Base-by-base conservation (phyloP, 2,797 vertebrate genomes). In the Gadopsis marmoratus region DNA sequence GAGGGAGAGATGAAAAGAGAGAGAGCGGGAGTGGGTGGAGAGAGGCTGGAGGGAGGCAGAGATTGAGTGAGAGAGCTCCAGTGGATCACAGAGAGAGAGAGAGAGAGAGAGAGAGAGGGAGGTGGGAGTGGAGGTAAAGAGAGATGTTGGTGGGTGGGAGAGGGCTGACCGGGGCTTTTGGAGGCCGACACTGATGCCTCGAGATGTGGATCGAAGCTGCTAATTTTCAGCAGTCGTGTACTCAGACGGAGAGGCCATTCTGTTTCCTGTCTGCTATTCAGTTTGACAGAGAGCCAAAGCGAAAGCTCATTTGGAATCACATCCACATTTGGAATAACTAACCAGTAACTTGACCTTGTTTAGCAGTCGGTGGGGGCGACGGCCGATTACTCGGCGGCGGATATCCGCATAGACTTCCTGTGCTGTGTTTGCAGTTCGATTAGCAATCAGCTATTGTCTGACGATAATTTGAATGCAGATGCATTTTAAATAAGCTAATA, bases 1-100 rank as follows among this genome's bases (percentile, higher is more conserved):
- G 62, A 82, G 73, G 51, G 60, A 82, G 79, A 74, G 82, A 86
- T 85, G 85, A 79, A 85, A 79, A 83, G 58, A 77, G 60, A 82
- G 53, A 66, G n/a, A 62, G 61, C 68, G 31, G 26, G 77, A 74
- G 81, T 87, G 77, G 73, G 83, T 62, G 76, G 76, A 65, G 71
- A 71, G 79, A 81, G 59, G 81, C 64, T 82, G 61, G 55, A 83
- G 84, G 77, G 82, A 87, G 86, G 71, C 80, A 84, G 66, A 71
- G 79, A 81, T 53, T 70, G 77, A 81, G 80, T 31, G 66, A 86
- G 58, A 79, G 71, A 69, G 73, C 67, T 78, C 29, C 37, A 64
- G 76, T 2, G 8, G 53, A 81, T 26, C 26, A 67, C 60, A 77
- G 69, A 74, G 56, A 62, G 73, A 37, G 59, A 23, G 58, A 19